A percentile compares a stretch with the other conserved stretches of the same genome.
These are phyloP conservation scores for Diachasmimorpha longicaudata DNA, from an alignment of 1,140 invertebrate species.

Conservation along the genomic window DNA sequence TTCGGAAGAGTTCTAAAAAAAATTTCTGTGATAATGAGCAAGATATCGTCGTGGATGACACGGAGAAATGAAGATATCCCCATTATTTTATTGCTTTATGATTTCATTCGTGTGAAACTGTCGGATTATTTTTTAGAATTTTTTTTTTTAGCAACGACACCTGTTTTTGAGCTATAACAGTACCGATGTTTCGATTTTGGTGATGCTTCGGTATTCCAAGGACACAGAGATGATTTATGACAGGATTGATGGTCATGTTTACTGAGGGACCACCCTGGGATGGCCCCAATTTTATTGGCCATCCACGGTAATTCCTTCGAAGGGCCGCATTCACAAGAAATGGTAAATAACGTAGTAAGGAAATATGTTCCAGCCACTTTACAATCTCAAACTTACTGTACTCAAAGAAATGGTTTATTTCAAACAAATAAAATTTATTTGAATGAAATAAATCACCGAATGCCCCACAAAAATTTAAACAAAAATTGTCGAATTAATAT, in stretches of 20 bases:
- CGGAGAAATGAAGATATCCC: neutral
- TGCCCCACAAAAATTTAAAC: too few species aligned
- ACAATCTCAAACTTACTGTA: too few species aligned
- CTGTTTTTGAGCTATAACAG: neutral
- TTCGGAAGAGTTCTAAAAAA: neutral
- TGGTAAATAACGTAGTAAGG: too few species aligned
- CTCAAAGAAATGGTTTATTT: too few species aligned
- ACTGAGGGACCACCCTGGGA: neutral
- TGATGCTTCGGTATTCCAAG: neutral
- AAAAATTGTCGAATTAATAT: too few species aligned
- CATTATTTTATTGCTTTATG: neutral
- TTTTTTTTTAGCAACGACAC: neutral
- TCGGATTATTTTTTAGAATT: neutral
- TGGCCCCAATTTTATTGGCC: neutral
- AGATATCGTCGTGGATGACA: constrained; percentile 3
- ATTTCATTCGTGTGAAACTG: neutral
- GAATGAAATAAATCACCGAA: too few species aligned
- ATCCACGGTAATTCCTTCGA: neutral
- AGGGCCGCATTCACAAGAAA: too few species aligned
- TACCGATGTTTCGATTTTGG: neutral
- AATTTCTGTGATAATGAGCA: neutral
- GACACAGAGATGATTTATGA: neutral
- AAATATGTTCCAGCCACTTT: too few species aligned
- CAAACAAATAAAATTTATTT: too few species aligned
- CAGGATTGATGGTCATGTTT: neutral